phyloP scores from a whole-genome alignment of 2,888 invertebrate species.

The Gymnoscelis rufifasciata region DNA sequence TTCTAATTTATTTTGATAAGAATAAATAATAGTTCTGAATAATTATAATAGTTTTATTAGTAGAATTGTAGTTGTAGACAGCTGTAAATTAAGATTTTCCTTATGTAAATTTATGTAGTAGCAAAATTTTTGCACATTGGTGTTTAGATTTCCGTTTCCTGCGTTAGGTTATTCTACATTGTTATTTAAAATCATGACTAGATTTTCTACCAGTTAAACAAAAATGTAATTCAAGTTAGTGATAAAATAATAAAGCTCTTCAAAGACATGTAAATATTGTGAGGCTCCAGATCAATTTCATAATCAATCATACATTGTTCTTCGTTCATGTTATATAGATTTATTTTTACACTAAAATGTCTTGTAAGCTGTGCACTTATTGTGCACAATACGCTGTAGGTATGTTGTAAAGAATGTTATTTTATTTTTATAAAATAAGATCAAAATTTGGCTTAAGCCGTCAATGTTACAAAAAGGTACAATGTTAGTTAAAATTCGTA shows the following conservation, averaged over 20 bases:
- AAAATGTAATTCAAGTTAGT: not conserved
- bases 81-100: slow-evolving; percentile 35
- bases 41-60: slow-evolving; percentile 47
- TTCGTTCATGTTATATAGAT: slow-evolving; percentile 15
- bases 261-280: slow-evolving; percentile 40
- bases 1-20: slow-evolving; percentile 69
- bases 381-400: slow-evolving; percentile 64
- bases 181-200: slow-evolving; percentile 11
- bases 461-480: slow-evolving; percentile 67
- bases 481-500: slow-evolving; percentile 66
- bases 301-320: slow-evolving; percentile 2
- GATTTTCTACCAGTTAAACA: not conserved
- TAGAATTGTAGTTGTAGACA: slow-evolving; percentile 47
- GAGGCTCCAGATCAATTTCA: slow-evolving; percentile 33
- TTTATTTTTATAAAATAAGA: slow-evolving; percentile 56
- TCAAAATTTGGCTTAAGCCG: slow-evolving; percentile 55
- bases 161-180: slow-evolving; percentile 1
- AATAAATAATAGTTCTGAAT: slow-evolving; percentile 38
- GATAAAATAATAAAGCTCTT: not conserved
- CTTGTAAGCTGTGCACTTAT: slow-evolving; percentile 45
- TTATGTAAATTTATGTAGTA: slow-evolving; percentile 33
- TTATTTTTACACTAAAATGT: slow-evolving; percentile 25
- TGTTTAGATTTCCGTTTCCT: slow-evolving; percentile 8
- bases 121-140: slow-evolving; percentile 2
- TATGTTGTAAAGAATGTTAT: slow-evolving; percentile 65